phyloP scores from a whole-genome alignment of 2,888 invertebrate species.

The Axea sp. region DNA sequence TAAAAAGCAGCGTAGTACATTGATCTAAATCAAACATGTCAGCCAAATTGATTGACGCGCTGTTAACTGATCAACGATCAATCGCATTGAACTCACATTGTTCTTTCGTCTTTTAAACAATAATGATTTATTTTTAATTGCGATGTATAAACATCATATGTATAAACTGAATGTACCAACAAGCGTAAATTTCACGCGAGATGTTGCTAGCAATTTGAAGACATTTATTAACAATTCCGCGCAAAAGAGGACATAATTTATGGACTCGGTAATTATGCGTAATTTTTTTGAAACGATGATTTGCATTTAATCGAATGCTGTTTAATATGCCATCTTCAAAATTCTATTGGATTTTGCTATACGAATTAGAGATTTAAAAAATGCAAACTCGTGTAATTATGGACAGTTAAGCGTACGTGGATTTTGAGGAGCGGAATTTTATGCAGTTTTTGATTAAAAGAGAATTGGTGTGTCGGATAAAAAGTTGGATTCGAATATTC shows the following conservation, averaged over 20 bases:
- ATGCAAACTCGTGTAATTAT: neutral
- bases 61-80: conserved; percentile 18
- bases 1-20: no score
- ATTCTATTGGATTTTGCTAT: neutral
- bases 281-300: conserved; percentile 11
- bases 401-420: neutral
- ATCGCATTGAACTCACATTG: conserved; percentile 21
- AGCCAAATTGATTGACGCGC: conserved; percentile 39
- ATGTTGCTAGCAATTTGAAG: neutral
- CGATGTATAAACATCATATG: no score
- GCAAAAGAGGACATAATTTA: conserved; percentile 18
- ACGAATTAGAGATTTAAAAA: neutral
- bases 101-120: conserved; percentile 12
- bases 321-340: neutral
- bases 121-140: conserved; percentile 20
- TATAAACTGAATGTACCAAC: conserved; percentile 23
- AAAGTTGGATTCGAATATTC: conserved; percentile 31
- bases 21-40: no score
- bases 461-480: conserved; percentile 3
- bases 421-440: conserved; percentile 16
- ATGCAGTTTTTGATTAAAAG: conserved; percentile 1
- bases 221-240: conserved; percentile 7
- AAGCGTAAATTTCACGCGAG: conserved; percentile 7
- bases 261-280: conserved; percentile 15
- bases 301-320: conserved; percentile 8